Base-by-base conservation (phyloP, 2,797 vertebrate species). In the Poecilia velifera region DNA sequence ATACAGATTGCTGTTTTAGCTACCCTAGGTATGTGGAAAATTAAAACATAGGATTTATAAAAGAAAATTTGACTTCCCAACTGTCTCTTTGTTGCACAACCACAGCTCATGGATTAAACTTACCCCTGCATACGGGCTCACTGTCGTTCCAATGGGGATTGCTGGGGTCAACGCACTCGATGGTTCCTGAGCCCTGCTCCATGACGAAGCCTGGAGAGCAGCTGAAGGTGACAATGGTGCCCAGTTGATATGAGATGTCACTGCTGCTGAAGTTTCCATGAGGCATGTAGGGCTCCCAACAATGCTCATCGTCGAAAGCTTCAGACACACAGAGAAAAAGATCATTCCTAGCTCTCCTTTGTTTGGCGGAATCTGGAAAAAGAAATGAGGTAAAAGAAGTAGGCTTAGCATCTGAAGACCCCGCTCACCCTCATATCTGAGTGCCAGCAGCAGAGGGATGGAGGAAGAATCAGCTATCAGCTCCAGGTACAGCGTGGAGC, bases 91-190 rank as follows among this genome's bases (percentile, higher is more conserved):
- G 0, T 46, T 66, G 43, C 25, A 5, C 25, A 81, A 12, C 18
- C 0, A 12, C 45, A 68, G 18, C 41, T 31, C 45, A 25, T 2
- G 28, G 18, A 22, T 47, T 18, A 70, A 51, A 9, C 28, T 4
- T 86, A 98, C 97, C 97, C 95, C 91, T 96, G 92, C 97, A 98
- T 75, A 97, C 96, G 3, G 97, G 97, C 68, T 98, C 97, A 1
- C 96, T 98, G 89, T 97, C 97, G 1, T 98, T 98, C 97, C 97
- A 98, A 92, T 96, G 97, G 46, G 97, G 97, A 75, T 97, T 97
- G 73, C 95, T 95, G 81, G 97, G 95, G 76, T 97, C 97, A 25
- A 98, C 93, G 18, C 97, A 98, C 92, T 98, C 97, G 0, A 98
- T 97, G 10, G 96, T 96, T 34, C 94, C 96, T 0, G 97, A 92